Base-by-base conservation (phyloP, 2,797 vertebrate genomes). In the Sebastes diaconus region DNA sequence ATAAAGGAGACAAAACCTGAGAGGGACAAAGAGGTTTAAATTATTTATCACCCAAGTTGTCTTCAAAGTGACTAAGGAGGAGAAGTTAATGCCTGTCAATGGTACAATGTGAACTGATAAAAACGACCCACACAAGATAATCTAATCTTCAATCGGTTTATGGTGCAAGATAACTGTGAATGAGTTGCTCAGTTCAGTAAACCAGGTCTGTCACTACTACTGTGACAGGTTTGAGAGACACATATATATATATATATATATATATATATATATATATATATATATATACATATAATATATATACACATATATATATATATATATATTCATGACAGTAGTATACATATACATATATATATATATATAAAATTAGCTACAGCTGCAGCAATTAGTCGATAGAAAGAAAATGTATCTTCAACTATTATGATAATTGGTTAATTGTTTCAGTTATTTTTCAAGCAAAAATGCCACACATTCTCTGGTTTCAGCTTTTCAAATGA, bases 31-130 rank as follows among this genome's bases (percentile, higher is more conserved):
- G 36, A 57, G 42, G 25, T 68, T 77, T 80, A 2, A 68, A 79
- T 75, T 69, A 70, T 81, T 78, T 50, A 76, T 74, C n/a, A 61
- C 13, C 25, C 16, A 50, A 27, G 24, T 60, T 0, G 1, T 5
- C 61, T 55, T 75, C 46, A 80, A 69, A 55, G 39, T 57, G 77
- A 74, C 16, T 27, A 68, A 79, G 61, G 14, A 76, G 70, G n/a
- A 36, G 42, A 81, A 75, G 68, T 81, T 8, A 68, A 68, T 55
- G 55, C 13, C 13, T 24, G 20, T 76, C 42, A 50, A 63, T 11
- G 24, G 67, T 20, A 68, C 24, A 77, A 30, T 61, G 64, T 61
- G 54, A 75, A n/a, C 16, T 32, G 64, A 78, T 68, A 64, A 63
- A 75, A 75, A 77, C 3, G 1, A 54, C 1, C 46, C 29, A 73